Percentiles rank a stretch among this genome's conserved stretches.
Evolutionary conservation across 2,113 vertebrate genomes (phyloP).

Genomic region (Cyanoramphus novaezelandiae): DNA sequence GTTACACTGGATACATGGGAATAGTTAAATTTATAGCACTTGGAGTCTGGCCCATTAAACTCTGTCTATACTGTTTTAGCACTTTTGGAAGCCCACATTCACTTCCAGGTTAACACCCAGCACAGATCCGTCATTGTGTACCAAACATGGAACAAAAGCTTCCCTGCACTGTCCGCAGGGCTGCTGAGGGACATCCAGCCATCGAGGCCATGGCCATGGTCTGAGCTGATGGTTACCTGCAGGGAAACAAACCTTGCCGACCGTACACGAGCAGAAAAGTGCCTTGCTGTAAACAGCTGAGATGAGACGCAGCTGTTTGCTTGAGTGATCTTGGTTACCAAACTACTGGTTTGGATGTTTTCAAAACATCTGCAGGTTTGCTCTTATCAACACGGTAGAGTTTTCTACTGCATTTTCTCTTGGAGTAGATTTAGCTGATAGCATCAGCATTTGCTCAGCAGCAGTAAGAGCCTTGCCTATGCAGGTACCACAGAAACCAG

Average conservation of each 20-base stretch:
- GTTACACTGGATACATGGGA: conserved; percentile 47
- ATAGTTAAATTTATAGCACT: conserved; percentile 64
- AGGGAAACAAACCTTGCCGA: neutral
- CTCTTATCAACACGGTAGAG: neutral
- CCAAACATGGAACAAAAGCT: neutral
- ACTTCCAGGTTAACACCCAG: too few relatives aligned
- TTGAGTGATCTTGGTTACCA: rapidly evolving
- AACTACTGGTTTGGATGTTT: neutral
- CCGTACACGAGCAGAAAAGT: neutral
- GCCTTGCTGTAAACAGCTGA: rapidly evolving
- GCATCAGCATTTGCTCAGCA: neutral
- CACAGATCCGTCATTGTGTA: rapidly evolving
- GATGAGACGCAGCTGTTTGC: neutral
- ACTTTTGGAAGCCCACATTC: conserved; percentile 40
- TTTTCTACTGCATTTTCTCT: neutral
- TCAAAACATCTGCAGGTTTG: neutral
- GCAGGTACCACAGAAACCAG: conserved; percentile 16
- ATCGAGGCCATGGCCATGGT: rapidly evolving
- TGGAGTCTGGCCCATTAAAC: conserved; percentile 61
- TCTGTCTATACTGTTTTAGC: conserved; percentile 38
- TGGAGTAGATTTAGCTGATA: neutral
- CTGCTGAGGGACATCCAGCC: rapidly evolving
- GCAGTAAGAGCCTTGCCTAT: neutral
- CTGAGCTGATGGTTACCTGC: neutral
- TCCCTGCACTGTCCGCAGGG: rapidly evolving